Conservation (phyloP, 2,888 invertebrate genomes). For the Micoletzkya japonica region DNA sequence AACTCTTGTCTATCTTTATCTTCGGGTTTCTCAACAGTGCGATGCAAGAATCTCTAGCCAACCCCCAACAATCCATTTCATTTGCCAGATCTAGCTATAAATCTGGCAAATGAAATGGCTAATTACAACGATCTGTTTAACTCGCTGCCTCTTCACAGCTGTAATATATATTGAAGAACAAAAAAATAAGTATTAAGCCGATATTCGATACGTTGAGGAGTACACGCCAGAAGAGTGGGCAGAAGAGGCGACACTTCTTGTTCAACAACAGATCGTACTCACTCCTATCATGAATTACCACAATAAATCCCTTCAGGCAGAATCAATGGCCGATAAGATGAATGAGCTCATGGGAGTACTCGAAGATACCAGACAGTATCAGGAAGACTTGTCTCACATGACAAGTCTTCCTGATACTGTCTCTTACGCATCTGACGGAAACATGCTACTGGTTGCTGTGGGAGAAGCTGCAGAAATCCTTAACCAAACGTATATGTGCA, state of each 20-base stretch:
- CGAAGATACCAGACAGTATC: conserved; percentile 24
- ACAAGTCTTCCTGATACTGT: conserved; percentile 12
- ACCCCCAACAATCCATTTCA: conserved; percentile 40
- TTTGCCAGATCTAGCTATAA: conserved; percentile 42
- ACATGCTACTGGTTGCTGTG: conserved; percentile 36
- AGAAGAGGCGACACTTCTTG: conserved; percentile 42
- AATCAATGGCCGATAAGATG: conserved; percentile 25
- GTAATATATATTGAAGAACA: too few species aligned
- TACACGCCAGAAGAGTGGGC: conserved; percentile 51
- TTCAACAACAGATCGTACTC: conserved; percentile 41
- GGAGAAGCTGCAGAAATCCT: conserved; percentile 37
- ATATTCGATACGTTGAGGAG: conserved; percentile 52
- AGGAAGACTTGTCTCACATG: conserved; percentile 2
- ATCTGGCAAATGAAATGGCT: conserved; percentile 39
- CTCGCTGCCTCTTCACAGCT: conserved; percentile 40
- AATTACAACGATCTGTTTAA: conserved; percentile 49
- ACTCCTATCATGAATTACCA: background rate
- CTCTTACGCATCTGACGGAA: conserved; percentile 29
- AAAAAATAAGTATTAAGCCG: too few species aligned
- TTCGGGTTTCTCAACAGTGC: conserved; percentile 32
- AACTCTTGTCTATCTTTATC: conserved; percentile 38
- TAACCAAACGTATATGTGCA: conserved; percentile 32
- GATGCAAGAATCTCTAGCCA: conserved; percentile 36
- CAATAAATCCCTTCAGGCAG: conserved; percentile 23
- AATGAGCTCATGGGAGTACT: conserved; percentile 23